Evolutionary conservation across 2,888 invertebrate genomes (phyloP), one percentile per base, ranked within the genome.

Genomic region (Tenthredo notha): DNA sequence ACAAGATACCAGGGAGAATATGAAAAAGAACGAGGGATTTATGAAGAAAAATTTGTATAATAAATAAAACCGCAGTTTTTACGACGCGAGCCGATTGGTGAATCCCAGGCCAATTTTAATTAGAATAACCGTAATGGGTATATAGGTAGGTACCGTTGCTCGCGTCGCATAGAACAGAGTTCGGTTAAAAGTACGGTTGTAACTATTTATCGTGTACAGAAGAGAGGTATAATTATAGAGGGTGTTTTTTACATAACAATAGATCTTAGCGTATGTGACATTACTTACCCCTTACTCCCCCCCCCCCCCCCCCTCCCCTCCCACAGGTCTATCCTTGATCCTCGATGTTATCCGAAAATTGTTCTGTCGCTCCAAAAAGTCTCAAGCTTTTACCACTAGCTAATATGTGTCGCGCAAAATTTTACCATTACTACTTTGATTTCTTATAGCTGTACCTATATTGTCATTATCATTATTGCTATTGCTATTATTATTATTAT

Each of bases 371-470:
- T 25, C 61, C 25, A 4, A 21, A n/a, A 29, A 54, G n/a, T 77
- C 50, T 77, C 12, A 61, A 21, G 80, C 80, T 61, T 67, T 67
- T 83, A 43, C 47, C 47, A 47, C 67, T 43, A 37, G 37, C 3
- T 33, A 33, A 7, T 37, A 67, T 83, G 18, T 33, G 47, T 67
- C 83, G 67, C 70, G 40, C 67, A 10, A 61, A 80, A 4, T 21
- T 21, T 89, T 90, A 90, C 91, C 47, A 78, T 37, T 58, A 58
- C 37, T 91, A 91, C 89, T 90, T 92, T 91, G 91, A 91, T 90
- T 75, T 47, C 47, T 61, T 61, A 61, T 29, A 61, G n/a, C 4
- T 33, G 4, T 33, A 33, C n/a, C 54, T n/a, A n/a, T 7, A 33
- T 77, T 54, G 25, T 77, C 54, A 50, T 33, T 77, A 29, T 54